A percentile compares a stretch with the other conserved stretches of the same genome.
Evolutionary conservation across 2,888 invertebrate species (phyloP).

Genomic region (Zele albiditarsus): DNA sequence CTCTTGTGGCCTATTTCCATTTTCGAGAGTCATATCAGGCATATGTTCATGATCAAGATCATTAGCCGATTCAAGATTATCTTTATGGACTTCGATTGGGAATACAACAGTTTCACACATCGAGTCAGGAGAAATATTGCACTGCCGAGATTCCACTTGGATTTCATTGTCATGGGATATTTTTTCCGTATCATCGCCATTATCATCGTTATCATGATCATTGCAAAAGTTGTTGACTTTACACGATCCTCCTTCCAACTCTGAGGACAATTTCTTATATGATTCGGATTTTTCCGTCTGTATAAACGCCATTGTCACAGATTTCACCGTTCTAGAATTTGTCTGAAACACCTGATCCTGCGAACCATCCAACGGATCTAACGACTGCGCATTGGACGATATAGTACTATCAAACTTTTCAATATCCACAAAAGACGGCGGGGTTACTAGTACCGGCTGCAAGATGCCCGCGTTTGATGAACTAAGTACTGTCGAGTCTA

Average conservation of each 20-base stretch:
- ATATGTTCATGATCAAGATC: background rate
- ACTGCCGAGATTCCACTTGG: background rate
- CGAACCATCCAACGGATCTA: slow-evolving; percentile 47
- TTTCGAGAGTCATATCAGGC: slow-evolving; percentile 29
- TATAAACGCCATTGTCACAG: slow-evolving; percentile 62
- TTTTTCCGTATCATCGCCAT: slow-evolving; percentile 13
- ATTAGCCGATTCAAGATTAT: slow-evolving; percentile 21
- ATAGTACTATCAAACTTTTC: slow-evolving; percentile 54
- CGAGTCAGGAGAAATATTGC: background rate
- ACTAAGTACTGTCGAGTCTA: slow-evolving; percentile 56
- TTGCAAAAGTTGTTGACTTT: background rate
- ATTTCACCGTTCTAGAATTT: slow-evolving; percentile 59
- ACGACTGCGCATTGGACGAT: slow-evolving; percentile 45
- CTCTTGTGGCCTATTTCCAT: slow-evolving; percentile 34
- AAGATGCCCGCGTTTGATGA: slow-evolving; percentile 46
- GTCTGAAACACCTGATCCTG: slow-evolving; percentile 42
- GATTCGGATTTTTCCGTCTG: slow-evolving; percentile 55
- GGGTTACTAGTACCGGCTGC: slow-evolving; percentile 62
- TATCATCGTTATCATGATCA: background rate
- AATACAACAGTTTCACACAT: background rate
- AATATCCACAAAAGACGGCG: slow-evolving; percentile 65
- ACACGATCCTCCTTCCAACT: background rate
- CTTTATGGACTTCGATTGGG: background rate
- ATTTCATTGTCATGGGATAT: background rate
- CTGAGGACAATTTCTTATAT: slow-evolving; percentile 4